These are phyloP conservation scores for Drosophila grimshawi DNA, from an alignment of 1,140 invertebrate genomes.

Conservation along the genomic window DNA sequence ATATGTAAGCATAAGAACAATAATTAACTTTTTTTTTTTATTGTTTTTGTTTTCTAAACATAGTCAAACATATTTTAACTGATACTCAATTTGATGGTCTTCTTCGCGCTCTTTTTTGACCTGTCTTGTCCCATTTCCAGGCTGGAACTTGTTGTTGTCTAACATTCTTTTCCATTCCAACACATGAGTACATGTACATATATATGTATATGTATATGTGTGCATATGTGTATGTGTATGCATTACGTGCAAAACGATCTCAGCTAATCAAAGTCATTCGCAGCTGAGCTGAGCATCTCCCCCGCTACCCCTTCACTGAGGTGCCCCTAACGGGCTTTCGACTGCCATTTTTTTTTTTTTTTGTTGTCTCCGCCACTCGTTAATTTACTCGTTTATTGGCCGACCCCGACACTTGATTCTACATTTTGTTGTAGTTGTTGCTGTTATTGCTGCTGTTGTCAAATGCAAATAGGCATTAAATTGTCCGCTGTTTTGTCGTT, in stretches of 20 bases:
- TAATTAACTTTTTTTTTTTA: neutral
- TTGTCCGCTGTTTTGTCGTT: slow-evolving; percentile 74
- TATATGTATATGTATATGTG: slow-evolving; percentile 14
- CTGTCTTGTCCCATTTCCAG: neutral
- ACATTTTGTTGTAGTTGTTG: slow-evolving; percentile 51
- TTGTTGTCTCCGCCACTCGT: slow-evolving; percentile 38
- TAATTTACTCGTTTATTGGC: slow-evolving; percentile 64
- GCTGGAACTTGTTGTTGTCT: slow-evolving; percentile 1
- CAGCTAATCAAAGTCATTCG: slow-evolving; percentile 60
- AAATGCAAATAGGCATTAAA: slow-evolving; percentile 80
- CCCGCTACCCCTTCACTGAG: neutral
- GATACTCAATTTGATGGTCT: neutral
- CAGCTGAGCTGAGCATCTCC: slow-evolving; percentile 9
- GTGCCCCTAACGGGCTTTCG: neutral
- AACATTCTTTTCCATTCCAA: neutral
- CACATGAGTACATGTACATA: slow-evolving; percentile 30
- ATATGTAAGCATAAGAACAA: slow-evolving; percentile 36
- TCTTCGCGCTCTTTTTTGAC: neutral
- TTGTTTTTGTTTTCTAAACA: neutral
- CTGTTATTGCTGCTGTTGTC: slow-evolving; percentile 51
- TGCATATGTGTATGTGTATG: slow-evolving; percentile 17
- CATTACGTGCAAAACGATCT: slow-evolving; percentile 18
- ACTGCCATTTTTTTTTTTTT: slow-evolving; percentile 2
- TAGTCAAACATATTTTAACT: too few relatives aligned
- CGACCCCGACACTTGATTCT: slow-evolving; percentile 73